Conservation (phyloP, 2,888 invertebrate species). For the Carcina quercana region DNA sequence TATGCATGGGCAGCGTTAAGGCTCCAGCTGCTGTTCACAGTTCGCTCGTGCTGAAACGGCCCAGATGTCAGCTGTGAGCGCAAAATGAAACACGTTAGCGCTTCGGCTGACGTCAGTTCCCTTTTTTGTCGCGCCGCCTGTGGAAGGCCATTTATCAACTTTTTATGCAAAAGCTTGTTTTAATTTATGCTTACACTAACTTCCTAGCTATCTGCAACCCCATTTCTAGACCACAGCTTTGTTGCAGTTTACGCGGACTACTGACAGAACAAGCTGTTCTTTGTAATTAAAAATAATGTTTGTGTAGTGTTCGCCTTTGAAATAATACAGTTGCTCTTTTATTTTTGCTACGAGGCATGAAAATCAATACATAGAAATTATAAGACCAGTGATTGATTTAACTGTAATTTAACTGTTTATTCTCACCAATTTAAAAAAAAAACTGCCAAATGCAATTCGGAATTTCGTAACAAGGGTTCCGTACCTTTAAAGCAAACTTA, state of each 20-base stretch:
- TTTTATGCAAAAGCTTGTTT: constrained; percentile 69
- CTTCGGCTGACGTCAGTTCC: constrained; percentile 56
- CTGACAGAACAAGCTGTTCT: constrained; percentile 32
- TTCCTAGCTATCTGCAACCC: constrained; percentile 63
- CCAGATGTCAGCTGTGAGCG: constrained; percentile 60
- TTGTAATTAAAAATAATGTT: constrained; percentile 36
- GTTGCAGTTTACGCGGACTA: constrained; percentile 42
- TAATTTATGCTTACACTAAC: constrained; percentile 70
- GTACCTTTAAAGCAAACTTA: too few species aligned
- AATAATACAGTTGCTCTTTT: too few species aligned
- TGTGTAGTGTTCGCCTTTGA: too few species aligned
- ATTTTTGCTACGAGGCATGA: too few species aligned
- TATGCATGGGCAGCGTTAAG: constrained; percentile 19
- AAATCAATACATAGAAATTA: too few species aligned
- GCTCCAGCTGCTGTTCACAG: constrained; percentile 25
- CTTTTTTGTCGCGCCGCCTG: constrained; percentile 64
- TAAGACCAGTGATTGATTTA: too few species aligned
- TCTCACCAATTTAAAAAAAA: too few species aligned
- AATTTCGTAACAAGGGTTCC: too few species aligned
- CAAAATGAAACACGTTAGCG: constrained; percentile 69
- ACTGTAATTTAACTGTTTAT: too few species aligned
- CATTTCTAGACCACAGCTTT: constrained; percentile 56
- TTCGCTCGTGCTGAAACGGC: constrained; percentile 41
- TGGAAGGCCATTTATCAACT: constrained; percentile 69
- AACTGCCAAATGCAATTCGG: too few species aligned